A percentile compares a stretch with the other conserved stretches of the same genome.
phyloP scores from a whole-genome alignment of 2,113 vertebrate genomes.

The Microcebus ravelobensis region DNA sequence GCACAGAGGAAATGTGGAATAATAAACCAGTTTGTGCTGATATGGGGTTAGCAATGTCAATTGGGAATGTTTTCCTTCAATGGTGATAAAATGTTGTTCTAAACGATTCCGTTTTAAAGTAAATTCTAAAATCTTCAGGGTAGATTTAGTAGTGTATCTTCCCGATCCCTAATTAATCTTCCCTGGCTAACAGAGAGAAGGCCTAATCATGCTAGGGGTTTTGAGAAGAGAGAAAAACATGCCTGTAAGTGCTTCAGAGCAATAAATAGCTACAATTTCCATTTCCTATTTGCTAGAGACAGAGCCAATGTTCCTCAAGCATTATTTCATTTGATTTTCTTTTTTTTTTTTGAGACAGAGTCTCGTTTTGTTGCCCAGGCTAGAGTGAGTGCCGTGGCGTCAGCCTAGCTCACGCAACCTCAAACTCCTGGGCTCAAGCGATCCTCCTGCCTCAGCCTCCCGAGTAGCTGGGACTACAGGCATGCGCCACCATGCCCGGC shows the following conservation, averaged over 20 bases:
- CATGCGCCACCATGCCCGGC: too few species aligned
- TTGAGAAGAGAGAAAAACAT: not conserved
- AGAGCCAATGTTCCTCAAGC: not conserved
- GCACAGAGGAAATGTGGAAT: not conserved
- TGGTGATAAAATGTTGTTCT: not conserved
- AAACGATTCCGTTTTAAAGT: not conserved
- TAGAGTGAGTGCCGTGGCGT: too few species aligned
- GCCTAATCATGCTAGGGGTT: too few species aligned
- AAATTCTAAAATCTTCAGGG: not conserved
- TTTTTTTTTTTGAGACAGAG: too few species aligned
- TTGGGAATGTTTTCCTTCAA: not conserved
- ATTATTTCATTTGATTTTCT: too few species aligned
- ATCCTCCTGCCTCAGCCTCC: too few species aligned
- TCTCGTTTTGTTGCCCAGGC: too few species aligned
- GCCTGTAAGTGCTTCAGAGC: not conserved
- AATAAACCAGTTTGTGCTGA: not conserved
- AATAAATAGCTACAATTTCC: not conserved
- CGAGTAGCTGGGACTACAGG: too few species aligned
- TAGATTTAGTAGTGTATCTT: not conserved
- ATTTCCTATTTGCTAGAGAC: too few species aligned
- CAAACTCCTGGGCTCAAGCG: too few species aligned
- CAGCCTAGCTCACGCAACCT: too few species aligned
- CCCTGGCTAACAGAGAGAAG: not conserved
- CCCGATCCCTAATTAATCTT: fast-evolving
- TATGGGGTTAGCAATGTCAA: fast-evolving